A percentile compares a stretch with the other conserved stretches of the same genome.
Conservation (phyloP, 2,797 vertebrate species). For the Chanos chanos region DNA sequence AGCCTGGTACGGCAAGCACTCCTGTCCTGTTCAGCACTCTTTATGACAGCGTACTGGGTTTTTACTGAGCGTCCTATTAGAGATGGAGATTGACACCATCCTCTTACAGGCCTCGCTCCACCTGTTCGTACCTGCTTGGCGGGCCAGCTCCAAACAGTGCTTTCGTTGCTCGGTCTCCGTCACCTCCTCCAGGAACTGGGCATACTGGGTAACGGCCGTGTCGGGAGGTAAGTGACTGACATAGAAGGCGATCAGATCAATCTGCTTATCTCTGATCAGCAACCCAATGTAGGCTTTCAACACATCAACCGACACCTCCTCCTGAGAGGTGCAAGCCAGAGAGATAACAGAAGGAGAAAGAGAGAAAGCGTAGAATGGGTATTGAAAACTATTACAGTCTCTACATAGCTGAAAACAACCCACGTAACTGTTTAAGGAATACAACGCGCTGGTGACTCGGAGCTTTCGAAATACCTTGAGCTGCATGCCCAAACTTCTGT, state of each 20-base stretch:
- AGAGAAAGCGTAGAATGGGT: background rate
- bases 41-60: too few species aligned
- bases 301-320: constrained; percentile 87
- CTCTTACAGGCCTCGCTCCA: too few species aligned
- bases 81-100: too few species aligned
- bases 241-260: constrained; percentile 87
- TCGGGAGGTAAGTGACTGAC: constrained; percentile 86
- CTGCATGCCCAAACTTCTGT: constrained; percentile 86
- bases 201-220: constrained; percentile 81
- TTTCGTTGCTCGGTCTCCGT: constrained; percentile 81
- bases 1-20: too few species aligned
- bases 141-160: constrained; percentile 85
- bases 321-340: constrained; percentile 70
- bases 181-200: constrained; percentile 84
- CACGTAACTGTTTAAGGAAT: background rate
- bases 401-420: background rate
- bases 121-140: constrained; percentile 78
- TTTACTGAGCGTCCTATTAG: too few species aligned
- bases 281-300: constrained; percentile 87
- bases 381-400: background rate
- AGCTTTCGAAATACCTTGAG: constrained; percentile 84
- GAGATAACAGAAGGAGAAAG: background rate
- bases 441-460: constrained; percentile 87
- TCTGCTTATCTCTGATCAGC: constrained; percentile 82
- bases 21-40: too few species aligned